Evolutionary conservation across 1,140 invertebrate species (phyloP), one percentile per base, ranked within the genome.

Genomic region (Pectinophora gossypiella): DNA sequence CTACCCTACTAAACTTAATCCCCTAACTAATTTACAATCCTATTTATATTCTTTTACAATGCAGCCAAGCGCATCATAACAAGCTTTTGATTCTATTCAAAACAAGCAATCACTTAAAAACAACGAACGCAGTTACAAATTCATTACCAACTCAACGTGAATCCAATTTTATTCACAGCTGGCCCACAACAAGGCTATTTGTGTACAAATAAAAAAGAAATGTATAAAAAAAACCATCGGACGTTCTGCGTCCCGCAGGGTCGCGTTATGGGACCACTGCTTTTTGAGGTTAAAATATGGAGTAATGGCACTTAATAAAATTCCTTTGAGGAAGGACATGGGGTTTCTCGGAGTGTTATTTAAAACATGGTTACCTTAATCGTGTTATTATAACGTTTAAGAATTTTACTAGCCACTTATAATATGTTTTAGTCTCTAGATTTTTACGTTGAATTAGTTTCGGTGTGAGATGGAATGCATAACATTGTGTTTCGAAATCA

Each of bases 261-360:
- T 44, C 19, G 47, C 51, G 58, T 21, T 43, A 54, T 54, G 47
- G 61, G 57, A 36, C 58, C 54, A 63, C 49, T 64, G 54, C 64
- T 65, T 66, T 76, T 75, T 58, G 63, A 64, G 58, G 56, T 61
- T 57, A 71, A 76, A 76, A 72, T 76, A 76, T 73, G 62, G 56
- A 69, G 61, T 80, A 83, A 80, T 84, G 72, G 72, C 76, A 84
- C 77, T 69, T 74, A 72, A 83, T 79, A 79, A 82, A 72, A 76
- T 69, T 68, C 67, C 67, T 63, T 56, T 62, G 64, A 62, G 52
- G 49, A 44, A 55, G 50, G 59, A 65, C 62, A 59, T 54, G 52
- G 40, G 48, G 36, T 40, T 40, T 40, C 36, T 16, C 12, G 27
- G 27, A 32, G 27, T 32, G 27, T 32, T 32, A 32, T 32, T 32